Evolutionary conservation across 2,888 invertebrate genomes (phyloP).

Genomic region (Caenorhabditis angaria): DNA sequence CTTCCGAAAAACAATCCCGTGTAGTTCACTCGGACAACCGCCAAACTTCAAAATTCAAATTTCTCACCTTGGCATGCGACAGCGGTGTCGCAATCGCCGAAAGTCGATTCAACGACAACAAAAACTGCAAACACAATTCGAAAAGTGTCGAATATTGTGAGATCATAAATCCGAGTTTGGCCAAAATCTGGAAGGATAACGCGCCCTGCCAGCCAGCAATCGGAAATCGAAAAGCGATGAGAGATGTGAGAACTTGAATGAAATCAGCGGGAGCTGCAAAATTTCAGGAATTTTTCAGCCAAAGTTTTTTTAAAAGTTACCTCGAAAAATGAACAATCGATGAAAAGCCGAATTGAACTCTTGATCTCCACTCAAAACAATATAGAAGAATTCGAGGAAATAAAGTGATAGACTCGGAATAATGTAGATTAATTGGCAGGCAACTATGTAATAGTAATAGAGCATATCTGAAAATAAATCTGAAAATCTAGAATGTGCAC

Average conservation of each 20-base stretch:
- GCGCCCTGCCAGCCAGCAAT: constrained; percentile 46
- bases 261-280: constrained; percentile 50
- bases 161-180: constrained; percentile 47
- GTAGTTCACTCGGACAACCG: too few species aligned
- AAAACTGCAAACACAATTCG: constrained; percentile 45
- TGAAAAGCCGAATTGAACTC: constrained; percentile 50
- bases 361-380: constrained; percentile 33
- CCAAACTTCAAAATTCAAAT: neutral
- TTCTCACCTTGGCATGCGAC: constrained; percentile 32
- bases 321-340: constrained; percentile 43
- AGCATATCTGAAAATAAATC: constrained; percentile 27
- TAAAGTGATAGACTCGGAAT: constrained; percentile 41
- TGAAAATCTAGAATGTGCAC: neutral
- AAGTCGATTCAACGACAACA: constrained; percentile 44
- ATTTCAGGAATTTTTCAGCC: neutral
- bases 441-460: constrained; percentile 13
- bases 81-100: constrained; percentile 50
- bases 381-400: constrained; percentile 32
- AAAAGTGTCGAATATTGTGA: constrained; percentile 47
- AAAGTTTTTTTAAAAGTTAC: constrained; percentile 11
- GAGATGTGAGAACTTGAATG: constrained; percentile 41
- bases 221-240: constrained; percentile 48
- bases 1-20: too few species aligned
- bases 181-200: constrained; percentile 26
- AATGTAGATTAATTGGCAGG: constrained; percentile 39